Conservation (phyloP, 30 jellyfish, hydroid and myxozoan species). For the Nemopilema nomurai region DNA sequence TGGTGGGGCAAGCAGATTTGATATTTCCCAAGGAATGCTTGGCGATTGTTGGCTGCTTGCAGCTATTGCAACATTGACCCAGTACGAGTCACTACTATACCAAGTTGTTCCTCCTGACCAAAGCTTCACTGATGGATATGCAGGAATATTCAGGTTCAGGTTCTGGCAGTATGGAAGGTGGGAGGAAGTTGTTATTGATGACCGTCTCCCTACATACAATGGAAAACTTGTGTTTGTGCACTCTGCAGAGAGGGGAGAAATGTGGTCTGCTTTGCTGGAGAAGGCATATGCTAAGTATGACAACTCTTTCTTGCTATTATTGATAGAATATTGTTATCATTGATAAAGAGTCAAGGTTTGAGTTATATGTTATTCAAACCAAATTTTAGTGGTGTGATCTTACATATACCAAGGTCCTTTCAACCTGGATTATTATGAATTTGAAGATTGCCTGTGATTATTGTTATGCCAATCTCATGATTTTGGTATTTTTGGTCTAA, state of each 20-base stretch:
- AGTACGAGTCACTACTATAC: constrained; percentile 74
- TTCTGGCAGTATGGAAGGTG: constrained; percentile 98
- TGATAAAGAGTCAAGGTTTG: too few species aligned
- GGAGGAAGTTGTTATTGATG: constrained; percentile 97
- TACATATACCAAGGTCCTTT: too few species aligned
- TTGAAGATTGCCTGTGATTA: too few species aligned
- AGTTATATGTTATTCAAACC: too few species aligned
- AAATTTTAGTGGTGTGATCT: too few species aligned
- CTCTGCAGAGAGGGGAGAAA: constrained; percentile 89
- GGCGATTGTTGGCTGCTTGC: constrained; percentile 99
- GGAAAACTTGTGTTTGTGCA: constrained; percentile 88
- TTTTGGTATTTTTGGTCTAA: too few species aligned
- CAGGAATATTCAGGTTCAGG: constrained; percentile 89
- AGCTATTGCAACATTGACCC: constrained; percentile 92
- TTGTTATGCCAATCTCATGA: too few species aligned
- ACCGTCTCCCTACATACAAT: constrained; percentile 96
- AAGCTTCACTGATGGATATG: constrained; percentile 71
- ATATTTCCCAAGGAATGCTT: constrained; percentile 97
- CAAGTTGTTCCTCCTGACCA: constrained; percentile 98
- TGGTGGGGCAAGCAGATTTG: constrained; percentile 99
- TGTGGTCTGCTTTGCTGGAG: constrained; percentile 96
- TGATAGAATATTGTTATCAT: background rate
- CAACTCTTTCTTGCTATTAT: background rate
- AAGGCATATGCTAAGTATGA: constrained; percentile 97
- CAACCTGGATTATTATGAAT: too few species aligned